Evolutionary conservation across 2,888 invertebrate species (phyloP).

Genomic region (Cancer borealis): DNA sequence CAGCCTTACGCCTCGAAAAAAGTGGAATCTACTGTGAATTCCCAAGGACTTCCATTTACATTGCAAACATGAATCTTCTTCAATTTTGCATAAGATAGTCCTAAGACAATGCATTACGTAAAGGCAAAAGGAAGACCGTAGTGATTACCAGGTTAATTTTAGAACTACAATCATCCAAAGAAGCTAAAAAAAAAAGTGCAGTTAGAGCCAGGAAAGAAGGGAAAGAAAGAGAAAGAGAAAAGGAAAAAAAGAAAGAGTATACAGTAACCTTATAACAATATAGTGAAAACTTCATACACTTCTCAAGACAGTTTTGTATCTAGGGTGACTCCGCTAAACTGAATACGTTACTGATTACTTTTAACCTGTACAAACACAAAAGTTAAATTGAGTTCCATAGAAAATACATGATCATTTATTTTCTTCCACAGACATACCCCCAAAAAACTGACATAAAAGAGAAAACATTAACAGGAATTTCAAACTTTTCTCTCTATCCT

Average conservation of each 20-base stretch:
- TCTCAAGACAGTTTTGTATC: not conserved
- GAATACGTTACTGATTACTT: not conserved
- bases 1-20: not conserved
- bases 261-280: not conserved
- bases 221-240: not conserved
- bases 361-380: not conserved
- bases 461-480: not conserved
- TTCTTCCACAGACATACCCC: not conserved
- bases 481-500: not conserved
- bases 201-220: too few relatives aligned
- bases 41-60: not conserved
- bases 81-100: not conserved
- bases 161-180: too few relatives aligned
- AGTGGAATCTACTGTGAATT: not conserved
- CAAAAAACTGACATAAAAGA: not conserved
- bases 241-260: not conserved
- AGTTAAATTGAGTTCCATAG: not conserved
- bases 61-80: not conserved
- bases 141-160: too few relatives aligned
- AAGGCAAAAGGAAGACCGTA: not conserved
- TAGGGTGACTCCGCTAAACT: not conserved
- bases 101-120: not conserved
- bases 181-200: too few relatives aligned
- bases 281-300: not conserved
- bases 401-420: slow-evolving; percentile 25